A percentile compares a stretch with the other conserved stretches of the same genome.
phyloP scores from a whole-genome alignment of 1,140 invertebrate species.

The Orchesella cincta region DNA sequence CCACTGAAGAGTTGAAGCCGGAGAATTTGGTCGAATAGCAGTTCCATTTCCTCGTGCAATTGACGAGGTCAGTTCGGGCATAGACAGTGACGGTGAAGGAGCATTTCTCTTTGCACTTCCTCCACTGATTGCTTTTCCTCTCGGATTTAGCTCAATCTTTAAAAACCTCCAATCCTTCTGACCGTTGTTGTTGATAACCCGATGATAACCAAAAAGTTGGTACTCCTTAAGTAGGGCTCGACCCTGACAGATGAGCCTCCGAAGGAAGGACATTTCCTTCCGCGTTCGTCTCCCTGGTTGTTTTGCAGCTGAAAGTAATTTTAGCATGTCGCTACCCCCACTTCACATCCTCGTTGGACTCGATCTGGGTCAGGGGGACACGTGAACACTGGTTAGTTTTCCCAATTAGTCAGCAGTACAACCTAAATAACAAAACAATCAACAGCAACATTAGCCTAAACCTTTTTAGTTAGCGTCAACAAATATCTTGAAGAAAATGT shows the following conservation, averaged over 20 bases:
- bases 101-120: background rate
- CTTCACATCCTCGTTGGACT: background rate
- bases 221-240: slow-evolving; percentile 33
- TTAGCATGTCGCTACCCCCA: slow-evolving; percentile 4
- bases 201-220: slow-evolving; percentile 20
- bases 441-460: too few relatives aligned
- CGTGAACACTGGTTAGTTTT: too few relatives aligned
- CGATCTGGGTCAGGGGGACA: too few relatives aligned
- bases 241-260: slow-evolving; percentile 34
- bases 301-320: background rate
- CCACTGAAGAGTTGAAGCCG: background rate
- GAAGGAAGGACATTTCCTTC: slow-evolving; percentile 38
- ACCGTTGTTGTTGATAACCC: background rate
- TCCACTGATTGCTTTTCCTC: background rate
- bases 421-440: too few relatives aligned
- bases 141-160: slow-evolving; percentile 26
- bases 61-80: background rate
- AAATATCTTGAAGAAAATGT: too few relatives aligned
- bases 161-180: slow-evolving; percentile 17
- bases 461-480: too few relatives aligned
- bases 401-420: too few relatives aligned
- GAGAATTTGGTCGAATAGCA: background rate
- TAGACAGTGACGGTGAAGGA: background rate
- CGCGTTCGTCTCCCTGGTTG: background rate
- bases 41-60: slow-evolving; percentile 9